These are phyloP conservation scores for Coenonympha glycerion DNA, from an alignment of 2,888 invertebrate genomes.

Conservation along the genomic window DNA sequence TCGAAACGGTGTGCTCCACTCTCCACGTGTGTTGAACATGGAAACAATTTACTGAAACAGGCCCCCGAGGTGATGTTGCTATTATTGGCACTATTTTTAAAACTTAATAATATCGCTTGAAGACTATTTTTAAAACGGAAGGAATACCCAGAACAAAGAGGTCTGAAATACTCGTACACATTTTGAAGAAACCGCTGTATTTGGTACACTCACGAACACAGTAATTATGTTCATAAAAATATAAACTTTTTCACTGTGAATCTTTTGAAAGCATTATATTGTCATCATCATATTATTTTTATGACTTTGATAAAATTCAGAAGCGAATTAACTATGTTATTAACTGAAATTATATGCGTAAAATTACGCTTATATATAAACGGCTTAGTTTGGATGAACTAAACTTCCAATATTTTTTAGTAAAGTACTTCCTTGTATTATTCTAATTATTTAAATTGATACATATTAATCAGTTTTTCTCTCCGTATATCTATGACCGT, in stretches of 20 bases:
- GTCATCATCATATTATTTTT: not conserved
- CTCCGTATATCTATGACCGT: too few species aligned
- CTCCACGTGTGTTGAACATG: conserved; percentile 49
- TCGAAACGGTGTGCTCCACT: conserved; percentile 42
- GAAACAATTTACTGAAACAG: conserved; percentile 40
- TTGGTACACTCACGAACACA: not conserved
- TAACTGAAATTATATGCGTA: too few species aligned
- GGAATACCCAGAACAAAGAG: too few species aligned
- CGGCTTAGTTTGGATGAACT: too few species aligned
- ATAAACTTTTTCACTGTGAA: not conserved
- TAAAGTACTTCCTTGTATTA: too few species aligned
- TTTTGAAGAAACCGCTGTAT: too few species aligned
- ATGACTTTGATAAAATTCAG: not conserved
- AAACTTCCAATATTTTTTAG: too few species aligned
- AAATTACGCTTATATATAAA: too few species aligned
- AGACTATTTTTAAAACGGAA: conserved; percentile 13
- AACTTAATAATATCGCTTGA: not conserved
- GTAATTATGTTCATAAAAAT: not conserved
- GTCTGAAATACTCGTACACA: too few species aligned
- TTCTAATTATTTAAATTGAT: too few species aligned
- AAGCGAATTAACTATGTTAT: too few species aligned
- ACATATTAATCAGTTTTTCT: too few species aligned
- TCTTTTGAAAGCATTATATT: not conserved
- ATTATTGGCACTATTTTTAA: conserved; percentile 17
- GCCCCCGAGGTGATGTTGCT: conserved; percentile 22